Conservation (phyloP, 2,797 vertebrate genomes). For the Halcyon smyrnensis region DNA sequence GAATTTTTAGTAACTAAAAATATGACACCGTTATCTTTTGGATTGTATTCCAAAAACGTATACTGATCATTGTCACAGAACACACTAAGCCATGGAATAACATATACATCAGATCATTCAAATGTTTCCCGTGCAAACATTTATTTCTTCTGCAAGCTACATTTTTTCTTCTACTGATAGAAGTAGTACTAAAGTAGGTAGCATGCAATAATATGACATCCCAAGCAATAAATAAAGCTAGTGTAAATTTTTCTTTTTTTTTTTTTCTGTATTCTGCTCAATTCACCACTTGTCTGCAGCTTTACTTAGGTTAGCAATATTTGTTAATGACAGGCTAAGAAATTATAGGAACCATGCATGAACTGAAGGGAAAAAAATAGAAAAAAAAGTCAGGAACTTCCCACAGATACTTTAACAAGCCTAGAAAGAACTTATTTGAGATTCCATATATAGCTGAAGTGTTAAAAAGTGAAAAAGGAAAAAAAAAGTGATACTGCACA, state of each 20-base stretch:
- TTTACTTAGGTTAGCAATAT: not conserved
- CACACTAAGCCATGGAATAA: not conserved
- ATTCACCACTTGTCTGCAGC: not conserved
- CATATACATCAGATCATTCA: not conserved
- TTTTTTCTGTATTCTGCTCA: not conserved
- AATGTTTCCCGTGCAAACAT: not conserved
- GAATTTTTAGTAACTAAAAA: not conserved
- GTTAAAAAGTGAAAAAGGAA: conserved; percentile 5
- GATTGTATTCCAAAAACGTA: not conserved
- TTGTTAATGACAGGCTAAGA: not conserved
- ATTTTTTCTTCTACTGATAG: not conserved
- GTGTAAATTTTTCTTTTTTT: not conserved
- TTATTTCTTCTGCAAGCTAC: not conserved
- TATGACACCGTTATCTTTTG: not conserved
- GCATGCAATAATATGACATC: not conserved
- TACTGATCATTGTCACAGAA: not conserved
- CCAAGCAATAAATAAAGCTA: not conserved
- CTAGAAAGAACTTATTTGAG: conserved; percentile 19
- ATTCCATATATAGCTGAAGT: conserved; percentile 23
- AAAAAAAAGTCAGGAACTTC: conserved; percentile 15
- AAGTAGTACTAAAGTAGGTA: not conserved
- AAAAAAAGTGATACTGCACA: not conserved
- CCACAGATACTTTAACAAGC: conserved; percentile 13
- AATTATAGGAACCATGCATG: not conserved
- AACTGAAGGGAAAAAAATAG: not conserved